Percentiles rank a stretch among this genome's conserved stretches.
phyloP scores from a whole-genome alignment of 2,113 vertebrate genomes.

The Platysteira castanea region DNA sequence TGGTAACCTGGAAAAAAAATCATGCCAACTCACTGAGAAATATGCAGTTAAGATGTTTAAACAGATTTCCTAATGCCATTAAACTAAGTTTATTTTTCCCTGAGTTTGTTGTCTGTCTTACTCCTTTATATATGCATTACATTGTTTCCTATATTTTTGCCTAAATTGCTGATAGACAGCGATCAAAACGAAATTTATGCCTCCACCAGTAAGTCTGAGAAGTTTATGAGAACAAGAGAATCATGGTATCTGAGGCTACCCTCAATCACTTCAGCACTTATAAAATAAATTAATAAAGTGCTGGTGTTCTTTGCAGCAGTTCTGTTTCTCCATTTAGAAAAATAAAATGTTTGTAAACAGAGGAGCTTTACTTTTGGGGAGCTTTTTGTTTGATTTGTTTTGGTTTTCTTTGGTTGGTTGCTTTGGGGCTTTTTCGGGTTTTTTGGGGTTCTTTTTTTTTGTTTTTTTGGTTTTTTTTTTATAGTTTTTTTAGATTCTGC shows the following conservation, averaged over 20 bases:
- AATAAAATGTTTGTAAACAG: neutral
- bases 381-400: too few species aligned
- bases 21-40: neutral
- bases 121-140: neutral
- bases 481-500: neutral
- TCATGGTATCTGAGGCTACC: neutral
- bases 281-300: neutral
- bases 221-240: neutral
- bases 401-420: neutral
- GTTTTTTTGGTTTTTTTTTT: neutral
- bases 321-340: neutral
- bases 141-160: neutral
- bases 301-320: neutral
- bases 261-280: neutral
- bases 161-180: neutral
- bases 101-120: neutral
- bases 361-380: accelerated
- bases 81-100: neutral
- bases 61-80: neutral
- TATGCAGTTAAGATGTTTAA: neutral
- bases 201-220: neutral
- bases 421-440: neutral
- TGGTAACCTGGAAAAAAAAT: neutral
- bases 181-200: neutral
- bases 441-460: too few species aligned